Evolutionary conservation across 2,113 vertebrate genomes (phyloP), one percentile per base, ranked within the genome.

Genomic region (Tragelaphus buxtoni): DNA sequence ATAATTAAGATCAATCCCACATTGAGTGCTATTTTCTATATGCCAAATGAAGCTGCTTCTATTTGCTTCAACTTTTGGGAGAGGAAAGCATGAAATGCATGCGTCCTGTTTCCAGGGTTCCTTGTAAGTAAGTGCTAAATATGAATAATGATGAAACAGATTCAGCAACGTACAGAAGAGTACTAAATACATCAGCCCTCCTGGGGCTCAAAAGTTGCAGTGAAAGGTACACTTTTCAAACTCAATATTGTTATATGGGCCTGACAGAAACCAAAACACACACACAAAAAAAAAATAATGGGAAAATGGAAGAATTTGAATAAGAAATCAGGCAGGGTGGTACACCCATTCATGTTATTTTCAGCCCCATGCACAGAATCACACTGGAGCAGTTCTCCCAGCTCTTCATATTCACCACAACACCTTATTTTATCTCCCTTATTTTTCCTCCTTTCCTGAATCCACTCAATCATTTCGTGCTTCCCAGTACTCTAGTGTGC

Each of bases 391-490:
- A 97, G 55, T 94, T 98, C 96, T 97, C 90, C 63, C 90, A 97
- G 97, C 77, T 90, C 65, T 97, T 99, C 85, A 47, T 90, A 96
- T 95, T 98, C 97, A 94, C 56, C 88, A 65, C 96, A 95, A 95
- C 93, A 88, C 94, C 94, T 98, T 97, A 97, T 96, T 98, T 98
- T 93, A 96, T 96, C 98, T 98, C 72, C 92, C 60, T 94, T 96
- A 94, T 85, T 49, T 97, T 96, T 97, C 97, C 93, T 97, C 94
- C 92, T 76, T 97, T 97, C 95, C 95, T 51, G 55, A 98, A 98
- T 92, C 97, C 97, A 97, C 95, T 98, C 98, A 98, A 87, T 97
- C 95, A 96, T 97, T 98, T 98, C 97, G 95, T 98, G 95, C 96
- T 98, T 96, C 72, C 97, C 76, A 80, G 90, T 96, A 97, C 97